Evolutionary conservation across 2,888 invertebrate species (phyloP), one percentile per base, ranked within the genome.

Genomic region (Macrosiphum euphorbiae): DNA sequence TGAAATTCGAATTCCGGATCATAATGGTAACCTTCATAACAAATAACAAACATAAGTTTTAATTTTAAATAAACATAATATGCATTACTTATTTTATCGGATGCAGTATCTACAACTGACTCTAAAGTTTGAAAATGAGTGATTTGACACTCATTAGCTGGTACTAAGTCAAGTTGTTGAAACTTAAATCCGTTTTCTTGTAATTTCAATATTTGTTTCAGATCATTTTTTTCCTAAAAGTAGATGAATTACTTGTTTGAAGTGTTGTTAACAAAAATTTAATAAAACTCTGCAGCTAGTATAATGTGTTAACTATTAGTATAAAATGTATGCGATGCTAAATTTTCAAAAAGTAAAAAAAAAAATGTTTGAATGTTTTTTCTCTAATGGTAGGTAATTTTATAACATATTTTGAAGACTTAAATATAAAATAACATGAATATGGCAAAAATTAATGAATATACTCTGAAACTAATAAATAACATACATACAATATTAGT

Each of bases 71-170:
- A 52, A 11, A 16, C 8, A 47, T 52, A 16, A 28, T 8, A 78
- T 35, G 8, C 35, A 61, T 61, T 96, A 98, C 98, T 99, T 95
- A 99, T 96, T 95, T 98, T 97, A 95, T 99, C 99, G 96, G 99
- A 98, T 55, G 97, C 96, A 95, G 98, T 98, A 41, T 97, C 97
- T 10, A 98, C 98, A 95, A 8, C 7, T 2, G 99, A 99, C 95
- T 99, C 99, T 94, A 99, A 96, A 95, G 98, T 98, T 94, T 99
- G 96, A 55, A 99, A 96, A 96, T 99, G 99, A 3, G 99, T 99
- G 95, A 98, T 98, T 96, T 99, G 99, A 95, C 99, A 99, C 96
- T 99, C 98, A 96, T 99, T 98, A 95, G 99, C 99, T 95, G 99
- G 98, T 3, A 99, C 98, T 94, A 99, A 96, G 96, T 99, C 99